These are phyloP conservation scores for Rhinogobio ventralis DNA, from an alignment of 2,797 vertebrate genomes.

Conservation along the genomic window DNA sequence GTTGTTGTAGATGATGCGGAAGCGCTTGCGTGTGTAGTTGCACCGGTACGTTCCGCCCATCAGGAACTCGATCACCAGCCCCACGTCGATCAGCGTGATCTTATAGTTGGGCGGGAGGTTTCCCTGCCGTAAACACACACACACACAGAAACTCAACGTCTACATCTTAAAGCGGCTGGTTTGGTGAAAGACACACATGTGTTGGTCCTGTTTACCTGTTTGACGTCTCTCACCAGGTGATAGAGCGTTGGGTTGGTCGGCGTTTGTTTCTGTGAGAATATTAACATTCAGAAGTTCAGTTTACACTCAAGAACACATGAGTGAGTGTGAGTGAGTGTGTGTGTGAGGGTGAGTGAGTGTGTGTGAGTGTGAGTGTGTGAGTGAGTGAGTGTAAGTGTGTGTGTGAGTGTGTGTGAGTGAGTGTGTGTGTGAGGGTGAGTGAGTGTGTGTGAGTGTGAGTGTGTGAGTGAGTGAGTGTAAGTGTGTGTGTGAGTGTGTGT, in stretches of 20 bases:
- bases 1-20: conserved; percentile 97
- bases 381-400: neutral
- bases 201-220: conserved; percentile 83
- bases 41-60: conserved; percentile 99
- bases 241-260: conserved; percentile 94
- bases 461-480: too few species aligned
- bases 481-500: too few species aligned
- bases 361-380: neutral
- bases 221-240: conserved; percentile 95
- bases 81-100: conserved; percentile 95
- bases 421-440: too few species aligned
- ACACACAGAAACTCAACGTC: neutral
- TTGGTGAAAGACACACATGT: accelerated
- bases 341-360: neutral
- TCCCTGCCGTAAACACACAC: conserved; percentile 76
- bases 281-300: neutral
- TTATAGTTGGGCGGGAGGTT: conserved; percentile 98
- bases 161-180: neutral
- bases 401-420: too few species aligned
- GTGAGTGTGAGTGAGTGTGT: neutral
- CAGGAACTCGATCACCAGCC: conserved; percentile 94
- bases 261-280: conserved; percentile 87
- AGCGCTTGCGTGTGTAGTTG: conserved; percentile 96
- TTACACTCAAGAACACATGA: neutral
- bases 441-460: too few species aligned